phyloP scores from a whole-genome alignment of 2,797 vertebrate genomes.

The Sebastes baramenuke region DNA sequence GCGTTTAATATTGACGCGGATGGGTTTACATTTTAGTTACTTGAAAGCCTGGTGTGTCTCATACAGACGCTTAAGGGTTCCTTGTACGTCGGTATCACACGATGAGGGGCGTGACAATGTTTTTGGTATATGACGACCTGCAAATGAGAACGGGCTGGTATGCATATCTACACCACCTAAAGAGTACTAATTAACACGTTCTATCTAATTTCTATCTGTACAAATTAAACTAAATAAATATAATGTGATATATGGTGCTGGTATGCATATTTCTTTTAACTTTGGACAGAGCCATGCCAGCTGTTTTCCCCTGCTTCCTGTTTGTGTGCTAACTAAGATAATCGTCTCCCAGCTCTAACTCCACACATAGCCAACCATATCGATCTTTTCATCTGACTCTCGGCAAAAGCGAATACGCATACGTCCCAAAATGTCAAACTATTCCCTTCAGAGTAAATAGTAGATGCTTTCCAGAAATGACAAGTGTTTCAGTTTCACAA shows the following conservation, averaged over 20 bases:
- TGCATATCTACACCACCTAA: neutral
- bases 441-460: slow-evolving; percentile 17
- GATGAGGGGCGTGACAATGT: too few species aligned
- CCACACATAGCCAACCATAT: neutral
- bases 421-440: slow-evolving; percentile 22
- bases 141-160: neutral
- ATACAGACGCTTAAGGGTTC: too few species aligned
- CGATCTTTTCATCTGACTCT: neutral
- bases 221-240: neutral
- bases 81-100: too few species aligned
- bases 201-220: neutral
- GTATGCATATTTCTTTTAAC: neutral
- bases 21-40: too few species aligned
- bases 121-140: too few species aligned
- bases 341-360: neutral
- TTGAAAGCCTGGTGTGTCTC: too few species aligned
- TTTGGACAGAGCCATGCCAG: too few species aligned
- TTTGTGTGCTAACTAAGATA: neutral
- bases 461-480: slow-evolving; percentile 23
- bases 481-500: slow-evolving; percentile 31
- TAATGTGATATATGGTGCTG: neutral
- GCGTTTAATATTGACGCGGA: neutral
- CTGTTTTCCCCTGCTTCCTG: neutral
- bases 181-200: neutral
- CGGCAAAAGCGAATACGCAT: neutral